These are phyloP conservation scores for Frankliniella fusca DNA, from an alignment of 2,888 invertebrate genomes.

Conservation along the genomic window DNA sequence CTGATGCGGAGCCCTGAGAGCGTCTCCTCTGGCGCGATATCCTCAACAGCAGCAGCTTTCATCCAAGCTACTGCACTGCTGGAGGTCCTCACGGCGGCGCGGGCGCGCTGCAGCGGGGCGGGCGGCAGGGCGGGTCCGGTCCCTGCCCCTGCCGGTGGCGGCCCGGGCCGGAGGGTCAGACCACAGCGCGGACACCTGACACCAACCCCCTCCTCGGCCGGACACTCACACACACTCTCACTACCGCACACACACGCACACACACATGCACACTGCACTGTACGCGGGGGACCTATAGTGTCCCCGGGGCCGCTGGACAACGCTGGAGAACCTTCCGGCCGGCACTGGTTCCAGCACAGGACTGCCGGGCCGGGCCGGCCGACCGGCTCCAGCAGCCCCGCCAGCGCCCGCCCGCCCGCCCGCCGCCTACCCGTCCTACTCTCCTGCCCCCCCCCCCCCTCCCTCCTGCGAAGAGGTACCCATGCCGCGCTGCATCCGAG, in stretches of 20 bases:
- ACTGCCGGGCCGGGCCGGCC: neutral
- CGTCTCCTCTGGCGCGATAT: no score
- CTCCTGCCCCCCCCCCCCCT: neutral
- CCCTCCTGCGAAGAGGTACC: neutral
- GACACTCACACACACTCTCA: neutral
- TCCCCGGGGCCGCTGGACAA: neutral
- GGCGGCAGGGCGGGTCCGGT: no score
- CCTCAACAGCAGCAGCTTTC: no score
- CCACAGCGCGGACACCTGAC: neutral
- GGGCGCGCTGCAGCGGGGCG: no score
- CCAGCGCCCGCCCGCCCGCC: neutral
- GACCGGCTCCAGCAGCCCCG: neutral
- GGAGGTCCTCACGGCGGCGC: no score
- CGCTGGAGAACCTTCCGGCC: neutral
- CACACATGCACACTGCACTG: neutral
- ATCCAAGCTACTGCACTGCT: no score
- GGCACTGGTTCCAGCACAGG: neutral
- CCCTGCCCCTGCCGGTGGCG: no score
- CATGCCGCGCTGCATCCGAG: neutral
- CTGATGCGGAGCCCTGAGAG: no score
- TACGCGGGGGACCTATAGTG: neutral
- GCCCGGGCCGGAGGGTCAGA: no score
- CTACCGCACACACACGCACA: neutral
- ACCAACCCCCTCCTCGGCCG: neutral
- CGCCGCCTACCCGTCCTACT: neutral